Conservation (phyloP, 1,140 invertebrate genomes). For the Sinella curviseta region DNA sequence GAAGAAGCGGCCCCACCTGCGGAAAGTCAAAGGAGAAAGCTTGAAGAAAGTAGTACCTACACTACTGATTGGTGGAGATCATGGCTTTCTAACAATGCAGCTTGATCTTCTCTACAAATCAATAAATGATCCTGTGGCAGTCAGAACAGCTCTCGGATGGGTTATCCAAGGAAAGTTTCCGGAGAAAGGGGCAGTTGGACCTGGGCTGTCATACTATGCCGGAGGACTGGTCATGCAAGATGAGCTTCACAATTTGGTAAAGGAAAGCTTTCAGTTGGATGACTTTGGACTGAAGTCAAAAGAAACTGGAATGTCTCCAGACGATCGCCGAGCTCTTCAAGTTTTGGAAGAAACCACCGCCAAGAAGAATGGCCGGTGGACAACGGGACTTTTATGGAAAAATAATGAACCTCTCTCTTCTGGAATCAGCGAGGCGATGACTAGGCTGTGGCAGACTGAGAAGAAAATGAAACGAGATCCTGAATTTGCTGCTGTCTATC, state of each 20-base stretch:
- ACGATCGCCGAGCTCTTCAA: background rate
- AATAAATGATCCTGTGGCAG: background rate
- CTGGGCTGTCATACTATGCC: background rate
- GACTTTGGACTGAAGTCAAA: background rate
- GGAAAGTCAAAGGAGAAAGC: background rate
- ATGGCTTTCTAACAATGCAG: background rate
- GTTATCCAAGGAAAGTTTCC: background rate
- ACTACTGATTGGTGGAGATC: background rate
- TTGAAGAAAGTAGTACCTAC: background rate
- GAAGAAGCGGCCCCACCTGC: background rate
- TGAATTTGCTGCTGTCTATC: background rate
- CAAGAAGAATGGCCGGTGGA: background rate
- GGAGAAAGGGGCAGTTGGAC: background rate
- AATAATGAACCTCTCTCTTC: background rate
- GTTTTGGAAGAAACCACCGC: background rate
- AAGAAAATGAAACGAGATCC: background rate
- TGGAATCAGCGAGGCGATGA: background rate
- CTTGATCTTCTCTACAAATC: background rate
- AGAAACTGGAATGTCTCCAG: background rate
- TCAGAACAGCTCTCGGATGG: background rate
- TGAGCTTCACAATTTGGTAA: background rate
- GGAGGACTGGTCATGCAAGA: background rate
- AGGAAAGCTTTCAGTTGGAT: background rate
- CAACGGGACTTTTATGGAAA: background rate
- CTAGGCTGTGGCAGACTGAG: background rate